Evolutionary conservation across 2,113 vertebrate species (phyloP).

Genomic region (Picathartes gymnocephalus): DNA sequence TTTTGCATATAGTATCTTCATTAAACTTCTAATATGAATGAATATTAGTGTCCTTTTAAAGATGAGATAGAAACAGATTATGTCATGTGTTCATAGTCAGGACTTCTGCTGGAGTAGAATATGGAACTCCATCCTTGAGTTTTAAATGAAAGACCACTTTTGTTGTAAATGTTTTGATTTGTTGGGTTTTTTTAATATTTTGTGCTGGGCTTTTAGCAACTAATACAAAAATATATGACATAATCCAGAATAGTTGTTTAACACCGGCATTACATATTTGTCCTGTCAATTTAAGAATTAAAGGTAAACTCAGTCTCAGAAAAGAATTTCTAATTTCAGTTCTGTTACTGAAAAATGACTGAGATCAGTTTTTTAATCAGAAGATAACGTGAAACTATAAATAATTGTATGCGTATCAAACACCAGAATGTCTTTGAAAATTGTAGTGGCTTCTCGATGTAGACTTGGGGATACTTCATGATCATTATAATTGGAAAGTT

Average conservation of each 20-base stretch:
- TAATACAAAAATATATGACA: neutral
- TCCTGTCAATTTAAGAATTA: neutral
- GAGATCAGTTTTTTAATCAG: neutral
- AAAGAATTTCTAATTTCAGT: neutral
- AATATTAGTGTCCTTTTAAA: neutral
- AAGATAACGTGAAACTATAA: neutral
- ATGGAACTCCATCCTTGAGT: neutral
- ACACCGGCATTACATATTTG: neutral
- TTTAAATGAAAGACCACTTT: neutral
- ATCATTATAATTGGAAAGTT: constrained; percentile 39
- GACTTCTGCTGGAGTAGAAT: neutral
- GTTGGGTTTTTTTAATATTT: neutral
- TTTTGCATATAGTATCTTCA: neutral
- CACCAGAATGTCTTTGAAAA: constrained; percentile 50
- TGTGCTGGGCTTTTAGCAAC: neutral
- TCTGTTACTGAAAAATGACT: neutral
- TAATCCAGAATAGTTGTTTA: neutral
- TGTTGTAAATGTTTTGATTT: neutral
- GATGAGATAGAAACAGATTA: neutral
- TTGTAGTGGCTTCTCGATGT: neutral
- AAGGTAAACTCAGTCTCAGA: neutral
- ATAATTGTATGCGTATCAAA: neutral
- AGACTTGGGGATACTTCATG: constrained; percentile 28
- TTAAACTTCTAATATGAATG: neutral
- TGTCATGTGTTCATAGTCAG: neutral